Base-by-base conservation (phyloP, 2,888 invertebrate species). In the Oxyteleia sp. region DNA sequence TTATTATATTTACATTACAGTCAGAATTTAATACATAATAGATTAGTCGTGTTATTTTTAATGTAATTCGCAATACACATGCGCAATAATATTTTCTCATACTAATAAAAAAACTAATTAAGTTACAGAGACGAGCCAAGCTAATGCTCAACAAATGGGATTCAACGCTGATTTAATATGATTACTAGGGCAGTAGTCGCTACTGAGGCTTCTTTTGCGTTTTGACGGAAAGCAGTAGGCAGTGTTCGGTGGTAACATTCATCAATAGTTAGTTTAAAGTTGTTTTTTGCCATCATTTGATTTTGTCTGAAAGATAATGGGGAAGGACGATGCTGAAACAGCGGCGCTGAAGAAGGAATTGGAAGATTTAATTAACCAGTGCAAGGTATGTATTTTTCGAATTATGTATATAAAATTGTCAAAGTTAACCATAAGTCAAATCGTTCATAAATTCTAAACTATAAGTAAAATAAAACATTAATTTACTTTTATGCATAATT, bases 271-370 rank as follows among this genome's bases (percentile, higher is more conserved):
- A 61, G 57, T 84, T 85, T 79, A 57, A 47, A 49, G 16, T 63
- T 51, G 66, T 32, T 74, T 74, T 72, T 41, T 55, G 3, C 61
- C 29, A 7, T 68, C 38, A 23, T 47, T 63, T 59, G 8, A 43
- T 35, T 41, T 49, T 23, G 20, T 43, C 2, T 0, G 23, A 43
- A 10, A 35, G 35, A 61, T 16, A 53, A 97, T 97, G 97, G 96
- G 96, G 7, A 98, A 98, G 93, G 96, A 96, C 88, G 98, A 98
- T 93, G 95, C 97, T 0, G 98, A 98, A 94, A 95, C 96, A 0
- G 94, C 96, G 20, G 96, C 95, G 69, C 94, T 98, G 23, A 96
- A 96, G 91, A 96, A 97, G 90, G 98, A 98, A 93, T 94, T 98
- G 15, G 97, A 96, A 79, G 96, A 96, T 80, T 94, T 98, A 85